Evolutionary conservation across 2,888 invertebrate genomes (phyloP).

Genomic region (Sinelater perroti): DNA sequence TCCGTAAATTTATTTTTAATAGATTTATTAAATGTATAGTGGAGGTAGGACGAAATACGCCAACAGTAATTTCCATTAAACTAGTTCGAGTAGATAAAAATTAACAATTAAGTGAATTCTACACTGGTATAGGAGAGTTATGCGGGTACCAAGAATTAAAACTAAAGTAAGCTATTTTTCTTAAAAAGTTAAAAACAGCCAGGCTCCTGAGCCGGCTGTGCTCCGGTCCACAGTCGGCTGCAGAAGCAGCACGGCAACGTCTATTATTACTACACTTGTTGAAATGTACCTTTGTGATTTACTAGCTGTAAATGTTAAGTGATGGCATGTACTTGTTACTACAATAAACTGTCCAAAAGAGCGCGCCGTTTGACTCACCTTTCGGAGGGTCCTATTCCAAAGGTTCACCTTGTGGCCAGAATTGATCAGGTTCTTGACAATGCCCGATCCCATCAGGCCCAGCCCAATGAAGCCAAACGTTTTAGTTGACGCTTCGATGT

Average conservation of each 20-base stretch:
- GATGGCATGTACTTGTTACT: constrained; percentile 46
- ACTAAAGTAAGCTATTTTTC: constrained; percentile 58
- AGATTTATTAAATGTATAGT: constrained; percentile 17
- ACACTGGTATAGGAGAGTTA: constrained; percentile 49
- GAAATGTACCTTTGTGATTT: constrained; percentile 51
- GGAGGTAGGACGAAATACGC: constrained; percentile 11
- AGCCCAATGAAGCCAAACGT: constrained; percentile 95
- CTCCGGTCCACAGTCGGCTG: no score
- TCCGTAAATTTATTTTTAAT: constrained; percentile 16
- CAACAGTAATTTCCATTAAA: constrained; percentile 29
- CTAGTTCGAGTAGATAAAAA: constrained; percentile 31
- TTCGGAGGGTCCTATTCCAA: constrained; percentile 92
- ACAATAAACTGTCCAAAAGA: constrained; percentile 31
- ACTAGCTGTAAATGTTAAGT: constrained; percentile 42
- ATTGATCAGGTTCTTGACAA: constrained; percentile 93
- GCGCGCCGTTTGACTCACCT: constrained; percentile 71
- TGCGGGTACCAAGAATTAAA: constrained; percentile 53
- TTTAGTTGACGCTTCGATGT: constrained; percentile 84
- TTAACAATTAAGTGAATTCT: constrained; percentile 42
- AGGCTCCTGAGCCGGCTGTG: no score
- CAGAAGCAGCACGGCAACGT: constrained; percentile 7
- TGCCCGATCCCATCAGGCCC: constrained; percentile 94
- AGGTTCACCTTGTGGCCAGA: constrained; percentile 93
- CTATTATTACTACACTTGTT: constrained; percentile 48
- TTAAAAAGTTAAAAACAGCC: constrained; percentile 48